Base-by-base conservation (phyloP, 2,113 vertebrate species). In the Hymenochirus boettgeri region DNA sequence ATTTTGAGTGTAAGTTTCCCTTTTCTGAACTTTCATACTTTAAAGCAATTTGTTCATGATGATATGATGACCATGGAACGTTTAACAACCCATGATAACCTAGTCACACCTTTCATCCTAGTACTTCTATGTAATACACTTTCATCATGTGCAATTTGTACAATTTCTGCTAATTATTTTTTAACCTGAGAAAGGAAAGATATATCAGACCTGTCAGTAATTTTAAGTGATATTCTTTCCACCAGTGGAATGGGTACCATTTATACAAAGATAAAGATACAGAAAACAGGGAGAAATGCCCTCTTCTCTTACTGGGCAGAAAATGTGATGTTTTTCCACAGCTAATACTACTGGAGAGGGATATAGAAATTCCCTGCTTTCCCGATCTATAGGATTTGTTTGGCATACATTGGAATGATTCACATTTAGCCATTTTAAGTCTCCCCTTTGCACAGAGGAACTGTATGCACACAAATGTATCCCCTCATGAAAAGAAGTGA, bases 111-210 rank as follows among this genome's bases (percentile, higher is more conserved):
- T 53, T 27, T 53, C 1, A 42, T 35, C 23, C 26, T 7, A 7
- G 17, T 29, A 23, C 50, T 62, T 21, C 35, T 39, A 22, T 9
- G 4, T 39, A 54, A 39, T 63, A 5, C 17, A n/a, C 62, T 45
- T 47, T 65, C 46, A 65, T 47, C 47, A 56, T 21, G 11, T 31
- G 39, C 37, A 46, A 56, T 46, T 55, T 23, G 50, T 17, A 39
- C 45, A 27, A 65, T 63, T 63, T 54, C 33, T 29, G 23, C 35
- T 45, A 45, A 63, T 47, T 45, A 37, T 47, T 53, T 18, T n/a
- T 25, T 52, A n/a, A 24, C 5, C 22, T 13, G 6, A 15, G 6
- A 19, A 27, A 13, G 21, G 8, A 15, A 26, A 23, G 31, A 63
- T 54, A 45, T 63, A n/a, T 25, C 23, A 54, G 22, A 45, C 21